These are phyloP conservation scores for Lagodon rhomboides DNA, from an alignment of 2,797 vertebrate species.

Conservation along the genomic window DNA sequence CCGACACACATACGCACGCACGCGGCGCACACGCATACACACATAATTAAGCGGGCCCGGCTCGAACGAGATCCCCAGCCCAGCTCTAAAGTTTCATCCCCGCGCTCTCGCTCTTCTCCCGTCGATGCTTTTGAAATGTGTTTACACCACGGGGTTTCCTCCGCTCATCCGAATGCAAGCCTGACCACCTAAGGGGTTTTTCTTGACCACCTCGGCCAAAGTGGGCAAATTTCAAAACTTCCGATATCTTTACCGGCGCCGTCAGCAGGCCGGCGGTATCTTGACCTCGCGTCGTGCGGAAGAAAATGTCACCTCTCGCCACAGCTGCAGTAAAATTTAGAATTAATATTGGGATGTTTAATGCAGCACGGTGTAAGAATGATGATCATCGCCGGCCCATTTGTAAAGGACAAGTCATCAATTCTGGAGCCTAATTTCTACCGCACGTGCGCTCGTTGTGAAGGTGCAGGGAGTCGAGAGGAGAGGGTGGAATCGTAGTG, in stretches of 20 bases:
- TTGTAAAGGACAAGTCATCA: slow-evolving; percentile 60
- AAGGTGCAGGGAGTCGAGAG: slow-evolving; percentile 32
- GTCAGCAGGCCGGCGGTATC: neutral
- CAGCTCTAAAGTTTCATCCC: slow-evolving; percentile 46
- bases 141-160: slow-evolving; percentile 43
- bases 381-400: slow-evolving; percentile 48
- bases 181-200: neutral
- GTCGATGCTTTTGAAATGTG: slow-evolving; percentile 39
- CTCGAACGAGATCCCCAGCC: slow-evolving; percentile 48
- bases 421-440: slow-evolving; percentile 44
- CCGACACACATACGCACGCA: slow-evolving; percentile 42
- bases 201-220: slow-evolving; percentile 8
- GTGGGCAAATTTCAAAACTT: slow-evolving; percentile 20
- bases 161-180: slow-evolving; percentile 38
- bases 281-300: slow-evolving; percentile 29
- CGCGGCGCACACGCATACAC: slow-evolving; percentile 11
- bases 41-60: slow-evolving; percentile 58
- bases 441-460: slow-evolving; percentile 14
- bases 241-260: neutral
- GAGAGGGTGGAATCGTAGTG: slow-evolving; percentile 37
- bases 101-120: slow-evolving; percentile 12
- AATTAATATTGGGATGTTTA: slow-evolving; percentile 56
- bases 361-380: slow-evolving; percentile 52
- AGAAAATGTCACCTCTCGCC: slow-evolving; percentile 36
- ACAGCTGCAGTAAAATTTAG: slow-evolving; percentile 36